These are phyloP conservation scores for Pollimyrus isidori DNA, from an alignment of 2,113 vertebrate genomes.

Conservation along the genomic window DNA sequence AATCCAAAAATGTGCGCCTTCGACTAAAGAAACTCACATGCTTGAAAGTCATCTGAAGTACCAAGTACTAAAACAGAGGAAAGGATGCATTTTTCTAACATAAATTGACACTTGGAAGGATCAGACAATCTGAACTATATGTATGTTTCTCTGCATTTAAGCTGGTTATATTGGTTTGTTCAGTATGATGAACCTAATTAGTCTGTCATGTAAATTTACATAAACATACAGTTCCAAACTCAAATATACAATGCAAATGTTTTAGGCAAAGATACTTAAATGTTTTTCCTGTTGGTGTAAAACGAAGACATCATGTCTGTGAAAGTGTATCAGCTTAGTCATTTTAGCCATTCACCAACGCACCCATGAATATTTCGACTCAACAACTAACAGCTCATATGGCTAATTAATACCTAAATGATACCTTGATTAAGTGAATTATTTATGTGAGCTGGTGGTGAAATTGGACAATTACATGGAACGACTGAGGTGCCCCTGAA, in stretches of 20 bases:
- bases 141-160: background rate
- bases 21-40: background rate
- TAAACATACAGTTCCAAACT: background rate
- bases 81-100: background rate
- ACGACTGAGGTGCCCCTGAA: background rate
- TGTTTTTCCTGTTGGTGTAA: background rate
- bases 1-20: background rate
- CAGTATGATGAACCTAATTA: background rate
- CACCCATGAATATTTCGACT: background rate
- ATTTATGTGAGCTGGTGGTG: background rate
- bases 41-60: background rate
- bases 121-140: background rate
- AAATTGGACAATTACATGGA: background rate
- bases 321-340: background rate
- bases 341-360: background rate
- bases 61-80: background rate
- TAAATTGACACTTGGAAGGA: background rate
- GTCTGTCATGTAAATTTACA: background rate
- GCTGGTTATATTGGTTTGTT: background rate
- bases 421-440: background rate
- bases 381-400: background rate
- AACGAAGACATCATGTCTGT: background rate
- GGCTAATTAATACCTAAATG: background rate
- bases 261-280: background rate
- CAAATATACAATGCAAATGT: background rate